phyloP scores from a whole-genome alignment of 2,888 invertebrate genomes.

The Coenonympha glycerion region DNA sequence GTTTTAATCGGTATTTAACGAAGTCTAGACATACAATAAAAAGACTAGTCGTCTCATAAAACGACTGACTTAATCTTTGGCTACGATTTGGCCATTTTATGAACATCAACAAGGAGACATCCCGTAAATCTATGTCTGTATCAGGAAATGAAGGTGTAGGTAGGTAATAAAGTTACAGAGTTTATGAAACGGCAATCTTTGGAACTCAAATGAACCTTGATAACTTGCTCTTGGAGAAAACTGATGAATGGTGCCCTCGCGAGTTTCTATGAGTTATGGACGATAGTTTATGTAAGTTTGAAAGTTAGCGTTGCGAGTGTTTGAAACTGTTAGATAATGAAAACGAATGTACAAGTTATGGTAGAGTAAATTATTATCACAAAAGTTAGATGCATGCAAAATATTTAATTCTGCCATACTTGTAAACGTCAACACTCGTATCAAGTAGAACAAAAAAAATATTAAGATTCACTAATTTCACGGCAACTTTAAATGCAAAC shows the following conservation, averaged over 20 bases:
- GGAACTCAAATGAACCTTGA: slow-evolving; percentile 21
- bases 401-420: too few relatives aligned
- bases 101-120: slow-evolving; percentile 29
- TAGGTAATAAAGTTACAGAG: slow-evolving; percentile 31
- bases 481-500: too few relatives aligned
- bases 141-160: slow-evolving; percentile 29
- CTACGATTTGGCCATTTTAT: not conserved
- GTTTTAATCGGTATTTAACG: too few relatives aligned
- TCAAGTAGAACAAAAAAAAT: too few relatives aligned
- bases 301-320: not conserved
- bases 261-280: slow-evolving; percentile 15
- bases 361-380: too few relatives aligned
- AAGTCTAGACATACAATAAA: too few relatives aligned
- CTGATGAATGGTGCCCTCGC: slow-evolving; percentile 14
- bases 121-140: slow-evolving; percentile 30
- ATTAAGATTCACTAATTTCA: too few relatives aligned
- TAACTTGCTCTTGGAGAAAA: slow-evolving; percentile 20
- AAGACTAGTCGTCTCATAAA: too few relatives aligned
- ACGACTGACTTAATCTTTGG: not conserved
- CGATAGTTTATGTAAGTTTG: slow-evolving; percentile 1
- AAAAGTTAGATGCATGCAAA: too few relatives aligned
- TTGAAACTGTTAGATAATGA: not conserved
- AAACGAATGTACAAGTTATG: too few relatives aligned
- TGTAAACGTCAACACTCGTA: too few relatives aligned
- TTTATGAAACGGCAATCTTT: slow-evolving; percentile 29